Evolutionary conservation across 2,888 invertebrate species (phyloP), one percentile per base, ranked within the genome.

Genomic region (Pteria penguin): DNA sequence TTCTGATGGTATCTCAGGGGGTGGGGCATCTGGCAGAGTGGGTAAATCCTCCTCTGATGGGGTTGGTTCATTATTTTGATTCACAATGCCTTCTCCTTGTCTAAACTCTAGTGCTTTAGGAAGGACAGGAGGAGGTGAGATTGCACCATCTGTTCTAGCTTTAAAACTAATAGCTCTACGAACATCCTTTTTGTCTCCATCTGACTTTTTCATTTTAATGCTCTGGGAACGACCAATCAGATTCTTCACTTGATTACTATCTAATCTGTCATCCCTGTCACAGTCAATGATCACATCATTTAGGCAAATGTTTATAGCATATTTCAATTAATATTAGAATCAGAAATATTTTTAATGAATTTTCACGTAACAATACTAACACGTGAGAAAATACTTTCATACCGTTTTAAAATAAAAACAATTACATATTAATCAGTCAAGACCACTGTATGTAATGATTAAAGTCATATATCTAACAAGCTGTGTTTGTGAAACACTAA

Each of bases 161-260:
- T 83, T 83, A 82, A 89, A 88, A 78, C 89, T 89, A 62, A 88
- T 84, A 45, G 88, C 87, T 32, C 87, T 79, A 22, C 84, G 82
- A 1, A 88, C 82, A 33, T 84, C 86, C 26, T 79, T 76, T 33
- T 80, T 75, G 18, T 78, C 76, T 14, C 85, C 86, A 27, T 80
- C 80, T 54, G 79, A 70, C 27, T 81, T 82, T 33, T 66, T 82
- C 72, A 81, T 84, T 78, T 89, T 89, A 55, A 86, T 86, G 77
- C 88, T 89, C 33, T 86, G 84, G 22, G 89, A 88, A 66, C 88
- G 79, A 29, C 88, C 86, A 75, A 88, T 86, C 66, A 87, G 75
- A 78, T 86, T 87, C 81, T 87, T 88, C n/a, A 87, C 89, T 32
- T 82, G 82, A 63, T 83, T 84, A 33, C 78, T 82, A 66, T 87